phyloP scores from a whole-genome alignment of 2,888 invertebrate species.

The Yponomeuta malinellus region DNA sequence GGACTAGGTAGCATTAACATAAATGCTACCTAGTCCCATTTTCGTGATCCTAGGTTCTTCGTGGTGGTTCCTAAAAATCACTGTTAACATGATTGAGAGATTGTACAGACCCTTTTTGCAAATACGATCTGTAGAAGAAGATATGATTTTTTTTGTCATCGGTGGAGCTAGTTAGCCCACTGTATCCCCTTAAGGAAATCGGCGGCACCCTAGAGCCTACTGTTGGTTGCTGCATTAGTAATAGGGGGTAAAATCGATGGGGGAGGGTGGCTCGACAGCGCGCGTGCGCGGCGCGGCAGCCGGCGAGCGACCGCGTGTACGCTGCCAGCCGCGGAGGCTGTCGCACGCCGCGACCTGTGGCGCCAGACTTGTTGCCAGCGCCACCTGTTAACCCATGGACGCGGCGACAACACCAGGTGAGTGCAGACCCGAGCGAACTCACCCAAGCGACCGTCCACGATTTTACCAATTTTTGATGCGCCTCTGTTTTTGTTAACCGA shows the following conservation, averaged over 20 bases:
- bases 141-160: no score
- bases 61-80: no score
- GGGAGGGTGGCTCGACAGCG: not conserved
- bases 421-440: not conserved
- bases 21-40: no score
- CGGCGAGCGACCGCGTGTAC: not conserved
- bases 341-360: not conserved
- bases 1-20: no score
- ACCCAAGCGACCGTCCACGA: not conserved
- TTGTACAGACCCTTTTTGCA: no score
- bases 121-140: no score
- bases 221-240: not conserved
- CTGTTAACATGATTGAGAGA: no score
- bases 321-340: not conserved
- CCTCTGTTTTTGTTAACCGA: not conserved
- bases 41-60: no score
- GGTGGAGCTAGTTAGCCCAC: no score
- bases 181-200: not conserved
- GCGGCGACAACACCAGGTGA: not conserved
- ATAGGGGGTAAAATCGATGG: conserved; percentile 1
- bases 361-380: conserved; percentile 2
- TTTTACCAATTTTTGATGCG: not conserved
- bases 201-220: not conserved
- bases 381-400: not conserved
- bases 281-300: not conserved